Conservation (phyloP, 2,888 invertebrate genomes). For the Gibbula magus region DNA sequence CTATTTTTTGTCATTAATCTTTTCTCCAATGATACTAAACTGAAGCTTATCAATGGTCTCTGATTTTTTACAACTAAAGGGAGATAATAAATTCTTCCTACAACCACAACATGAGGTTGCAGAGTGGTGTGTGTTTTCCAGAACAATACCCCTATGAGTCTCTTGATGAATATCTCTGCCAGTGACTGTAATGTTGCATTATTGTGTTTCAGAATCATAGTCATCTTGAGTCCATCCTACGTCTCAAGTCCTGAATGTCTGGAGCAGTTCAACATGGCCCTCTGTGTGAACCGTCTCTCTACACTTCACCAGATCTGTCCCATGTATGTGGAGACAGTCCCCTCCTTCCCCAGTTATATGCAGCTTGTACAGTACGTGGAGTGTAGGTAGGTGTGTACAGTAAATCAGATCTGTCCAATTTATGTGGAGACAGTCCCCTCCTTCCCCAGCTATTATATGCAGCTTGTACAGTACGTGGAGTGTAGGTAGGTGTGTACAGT, state of each 20-base stretch:
- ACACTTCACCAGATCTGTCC: constrained; percentile 61
- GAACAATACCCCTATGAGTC: neutral
- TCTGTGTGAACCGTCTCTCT: constrained; percentile 66
- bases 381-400: constrained; percentile 60
- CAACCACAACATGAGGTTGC: no score
- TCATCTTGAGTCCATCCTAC: constrained; percentile 62
- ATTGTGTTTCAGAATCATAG: constrained; percentile 57
- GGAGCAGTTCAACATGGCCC: constrained; percentile 71
- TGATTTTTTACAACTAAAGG: no score
- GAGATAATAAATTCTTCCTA: no score
- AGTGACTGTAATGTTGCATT: neutral
- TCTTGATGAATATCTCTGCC: neutral
- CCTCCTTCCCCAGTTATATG: constrained; percentile 68
- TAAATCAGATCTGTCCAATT: constrained; percentile 65
- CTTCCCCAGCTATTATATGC: constrained; percentile 70
- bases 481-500: constrained; percentile 62
- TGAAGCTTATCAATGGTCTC: no score
- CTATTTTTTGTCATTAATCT: no score
- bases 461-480: constrained; percentile 69
- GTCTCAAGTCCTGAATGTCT: constrained; percentile 58
- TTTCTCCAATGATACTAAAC: no score
- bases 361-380: constrained; percentile 70
- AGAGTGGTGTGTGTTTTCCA: neutral
- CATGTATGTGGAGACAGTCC: constrained; percentile 59
- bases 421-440: constrained; percentile 56